Evolutionary conservation across 2,113 vertebrate genomes (phyloP), one percentile per base, ranked within the genome.

Genomic region (Poicephalus gulielmi): DNA sequence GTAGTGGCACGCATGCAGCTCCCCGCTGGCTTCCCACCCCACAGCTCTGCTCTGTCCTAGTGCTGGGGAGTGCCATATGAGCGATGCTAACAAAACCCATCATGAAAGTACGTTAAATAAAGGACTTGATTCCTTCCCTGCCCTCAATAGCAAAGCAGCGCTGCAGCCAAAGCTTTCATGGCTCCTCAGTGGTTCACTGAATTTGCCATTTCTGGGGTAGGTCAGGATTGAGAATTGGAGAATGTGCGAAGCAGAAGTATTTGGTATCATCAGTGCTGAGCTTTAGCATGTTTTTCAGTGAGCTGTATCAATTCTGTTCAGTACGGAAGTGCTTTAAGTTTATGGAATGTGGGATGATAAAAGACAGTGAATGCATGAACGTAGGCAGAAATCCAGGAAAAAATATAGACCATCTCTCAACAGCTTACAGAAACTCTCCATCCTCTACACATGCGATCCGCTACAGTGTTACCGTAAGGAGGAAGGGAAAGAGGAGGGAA

Each of bases 41-140:
- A 0, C 1, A 0, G 37, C 59, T 59, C 55, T 0, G 2, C 66
- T 88, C 71, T 70, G 70, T 66, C 49, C 68, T 3, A 7, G 55
- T 1, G 0, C 18, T 3, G 25, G 17, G 5, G 1, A 31, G 25
- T 4, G 28, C 50, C 44, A 7, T 52, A 4, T 3, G 52, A 73
- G 53, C 2, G 0, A 23, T 5, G 37, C 9, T 64, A 15, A 15
- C 7, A 14, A 70, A 63, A 68, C 18, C 71, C 49, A 2, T 24
- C 52, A 2, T 27, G 52, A 66, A 75, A 86, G 12, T 10, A 12
- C 23, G 2, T 5, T 2, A 13, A 55, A 69, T 39, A 22, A 75
- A 46, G 46, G 41, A 16, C 39, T 30, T 27, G 67, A 71, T 73
- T 1, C 4, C 66, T 59, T 64, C 63, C 35, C 80, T 79, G 79